Evolutionary conservation across 2,888 invertebrate species (phyloP).

Genomic region (Standfussiana lucernea): DNA sequence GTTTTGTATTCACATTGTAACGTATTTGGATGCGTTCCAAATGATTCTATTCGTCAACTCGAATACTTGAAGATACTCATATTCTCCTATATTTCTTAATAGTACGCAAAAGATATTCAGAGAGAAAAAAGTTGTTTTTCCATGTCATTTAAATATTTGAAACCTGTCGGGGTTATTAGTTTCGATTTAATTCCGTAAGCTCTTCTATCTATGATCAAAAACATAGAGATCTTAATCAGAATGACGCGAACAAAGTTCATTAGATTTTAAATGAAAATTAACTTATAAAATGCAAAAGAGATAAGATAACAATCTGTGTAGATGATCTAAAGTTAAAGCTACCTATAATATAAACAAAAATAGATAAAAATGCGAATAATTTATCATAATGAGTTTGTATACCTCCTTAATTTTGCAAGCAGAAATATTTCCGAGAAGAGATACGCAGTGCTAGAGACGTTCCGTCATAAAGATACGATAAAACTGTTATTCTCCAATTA

Average conservation of each 20-base stretch:
- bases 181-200: slow-evolving; percentile 32
- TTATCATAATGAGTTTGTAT: slow-evolving; percentile 31
- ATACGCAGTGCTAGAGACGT: slow-evolving; percentile 54
- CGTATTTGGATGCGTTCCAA: slow-evolving; percentile 71
- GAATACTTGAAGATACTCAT: slow-evolving; percentile 53
- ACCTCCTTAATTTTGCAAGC: slow-evolving; percentile 35
- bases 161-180: slow-evolving; percentile 39
- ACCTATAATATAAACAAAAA: slow-evolving; percentile 24
- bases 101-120: slow-evolving; percentile 29
- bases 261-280: slow-evolving; percentile 55
- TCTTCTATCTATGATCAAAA: slow-evolving; percentile 56
- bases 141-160: slow-evolving; percentile 35
- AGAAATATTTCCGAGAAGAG: slow-evolving; percentile 33
- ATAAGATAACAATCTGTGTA: slow-evolving; percentile 48
- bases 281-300: slow-evolving; percentile 52
- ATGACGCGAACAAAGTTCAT: slow-evolving; percentile 38
- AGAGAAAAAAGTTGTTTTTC: slow-evolving; percentile 23
- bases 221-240: slow-evolving; percentile 54
- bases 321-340: slow-evolving; percentile 21
- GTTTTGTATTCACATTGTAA: slow-evolving; percentile 69
- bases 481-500: slow-evolving; percentile 62
- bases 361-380: slow-evolving; percentile 26
- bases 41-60: slow-evolving; percentile 66
- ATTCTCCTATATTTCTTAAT: slow-evolving; percentile 43
- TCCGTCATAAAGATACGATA: slow-evolving; percentile 51